Evolutionary conservation across 2,113 vertebrate genomes (phyloP), one percentile per base, ranked within the genome.

Genomic region (Oryzias woworae): DNA sequence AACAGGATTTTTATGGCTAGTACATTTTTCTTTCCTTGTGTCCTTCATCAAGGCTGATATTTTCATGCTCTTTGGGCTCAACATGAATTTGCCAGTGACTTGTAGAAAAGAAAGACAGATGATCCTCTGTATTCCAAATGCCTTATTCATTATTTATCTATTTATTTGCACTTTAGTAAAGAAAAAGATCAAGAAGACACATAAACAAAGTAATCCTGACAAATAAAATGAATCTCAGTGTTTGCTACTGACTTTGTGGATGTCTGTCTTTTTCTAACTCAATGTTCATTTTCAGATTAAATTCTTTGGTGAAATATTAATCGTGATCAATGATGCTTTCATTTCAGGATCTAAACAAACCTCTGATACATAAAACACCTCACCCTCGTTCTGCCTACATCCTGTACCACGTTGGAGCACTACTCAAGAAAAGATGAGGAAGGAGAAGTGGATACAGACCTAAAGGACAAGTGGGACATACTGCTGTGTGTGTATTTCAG

Each of bases 51-150:
- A 8, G 5, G 23, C 43, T 53, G 23, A 53, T 65, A 15, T 69
- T 68, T 43, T 43, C 24, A 51, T 65, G 42, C 49, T 58, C 51
- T 67, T 24, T 60, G 65, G 41, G 22, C 28, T 68, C 26, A 65
- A 50, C 28, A 68, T 49, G 56, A 61, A 48, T 43, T 71, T 53
- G 48, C 46, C 63, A 53, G 16, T 69, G 63, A 83, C 47, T 78
- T 64, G 73, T 46, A 55, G 22, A 58, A 54, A 18, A 23, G 14
- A 69, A 15, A 53, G 28, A 5, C 13, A 8, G 41, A 7, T 62
- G 54, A 43, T 51, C 52, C 20, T 62, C 58, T 63, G 41, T 26
- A 47, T 67, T 42, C 42, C 12, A 56, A 71, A 68, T 58, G 65
- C 62, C 42, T 16, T 14, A 46, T 28, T 6, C 7, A 28, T 28